A percentile compares a stretch with the other conserved stretches of the same genome.
These are phyloP conservation scores for Sinocyclocheilus maitianheensis DNA, from an alignment of 2,113 vertebrate genomes.

Conservation along the genomic window DNA sequence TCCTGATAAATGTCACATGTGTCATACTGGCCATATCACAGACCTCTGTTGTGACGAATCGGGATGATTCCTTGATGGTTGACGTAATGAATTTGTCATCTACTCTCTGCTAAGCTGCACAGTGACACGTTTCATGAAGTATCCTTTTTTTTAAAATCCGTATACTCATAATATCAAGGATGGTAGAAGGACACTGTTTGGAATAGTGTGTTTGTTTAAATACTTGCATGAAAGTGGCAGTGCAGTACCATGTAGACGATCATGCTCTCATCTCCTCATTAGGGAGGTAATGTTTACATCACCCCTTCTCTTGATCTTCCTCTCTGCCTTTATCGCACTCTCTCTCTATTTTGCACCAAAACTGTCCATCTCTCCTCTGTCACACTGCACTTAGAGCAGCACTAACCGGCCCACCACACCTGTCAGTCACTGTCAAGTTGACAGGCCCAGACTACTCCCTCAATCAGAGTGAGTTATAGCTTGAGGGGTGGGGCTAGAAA, in stretches of 20 bases:
- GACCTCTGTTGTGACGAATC: background rate
- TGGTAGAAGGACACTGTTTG: background rate
- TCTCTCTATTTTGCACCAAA: background rate
- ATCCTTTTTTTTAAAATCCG: background rate
- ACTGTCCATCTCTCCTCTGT: background rate
- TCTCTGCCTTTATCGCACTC: background rate
- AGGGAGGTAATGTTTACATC: background rate
- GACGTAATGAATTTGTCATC: background rate
- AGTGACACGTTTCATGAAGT: background rate
- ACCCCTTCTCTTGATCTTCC: background rate
- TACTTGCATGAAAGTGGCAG: too few species aligned
- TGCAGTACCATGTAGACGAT: background rate
- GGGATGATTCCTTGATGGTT: background rate
- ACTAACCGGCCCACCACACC: background rate
- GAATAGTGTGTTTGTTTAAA: background rate
- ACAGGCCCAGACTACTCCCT: background rate
- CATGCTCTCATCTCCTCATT: background rate
- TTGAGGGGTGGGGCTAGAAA: background rate
- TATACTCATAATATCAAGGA: background rate
- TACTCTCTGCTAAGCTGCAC: background rate
- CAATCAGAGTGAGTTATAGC: background rate
- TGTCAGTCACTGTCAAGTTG: conserved; percentile 11
- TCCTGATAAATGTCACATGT: background rate
- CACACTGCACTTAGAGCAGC: conserved; percentile 17
- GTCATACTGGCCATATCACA: background rate